Conservation (phyloP, 1,140 invertebrate genomes). For the Drosophila saltans region DNA sequence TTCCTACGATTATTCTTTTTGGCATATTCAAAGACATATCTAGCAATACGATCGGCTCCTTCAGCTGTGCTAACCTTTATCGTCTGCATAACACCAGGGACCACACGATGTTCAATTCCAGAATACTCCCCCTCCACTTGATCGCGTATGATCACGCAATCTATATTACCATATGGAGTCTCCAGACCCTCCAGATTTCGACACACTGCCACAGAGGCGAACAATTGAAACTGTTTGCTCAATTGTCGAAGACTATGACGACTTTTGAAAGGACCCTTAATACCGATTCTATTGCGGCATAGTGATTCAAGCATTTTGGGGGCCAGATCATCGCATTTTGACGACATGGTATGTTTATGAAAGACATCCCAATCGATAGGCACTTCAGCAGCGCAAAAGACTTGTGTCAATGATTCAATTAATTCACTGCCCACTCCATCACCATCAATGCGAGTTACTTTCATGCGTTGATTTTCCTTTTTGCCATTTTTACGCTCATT, state of each 20-base stretch:
- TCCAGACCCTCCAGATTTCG: conserved; percentile 41
- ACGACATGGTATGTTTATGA: not conserved
- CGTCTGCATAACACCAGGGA: conserved; percentile 61
- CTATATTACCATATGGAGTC: conserved; percentile 36
- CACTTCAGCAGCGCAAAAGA: conserved; percentile 32
- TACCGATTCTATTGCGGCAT: conserved; percentile 41
- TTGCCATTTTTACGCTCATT: not conserved
- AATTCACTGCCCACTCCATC: conserved; percentile 61
- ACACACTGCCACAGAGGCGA: conserved; percentile 49
- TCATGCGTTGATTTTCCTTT: not conserved
- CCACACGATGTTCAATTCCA: conserved; percentile 63
- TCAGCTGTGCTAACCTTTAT: conserved; percentile 62
- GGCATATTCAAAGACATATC: conserved; percentile 52
- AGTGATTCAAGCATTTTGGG: conserved; percentile 36
- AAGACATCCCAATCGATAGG: conserved; percentile 54
- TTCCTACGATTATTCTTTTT: conserved; percentile 34
- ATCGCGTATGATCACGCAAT: conserved; percentile 60
- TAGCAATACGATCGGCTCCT: conserved; percentile 43
- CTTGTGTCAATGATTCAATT: conserved; percentile 32
- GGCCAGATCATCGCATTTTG: conserved; percentile 10
- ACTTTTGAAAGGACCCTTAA: conserved; percentile 48
- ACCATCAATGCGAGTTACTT: conserved; percentile 52
- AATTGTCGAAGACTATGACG: conserved; percentile 29
- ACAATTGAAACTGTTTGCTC: conserved; percentile 50
- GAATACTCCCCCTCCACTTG: conserved; percentile 66